Base-by-base conservation (phyloP, 2,888 invertebrate species). In the Melieria picta region DNA sequence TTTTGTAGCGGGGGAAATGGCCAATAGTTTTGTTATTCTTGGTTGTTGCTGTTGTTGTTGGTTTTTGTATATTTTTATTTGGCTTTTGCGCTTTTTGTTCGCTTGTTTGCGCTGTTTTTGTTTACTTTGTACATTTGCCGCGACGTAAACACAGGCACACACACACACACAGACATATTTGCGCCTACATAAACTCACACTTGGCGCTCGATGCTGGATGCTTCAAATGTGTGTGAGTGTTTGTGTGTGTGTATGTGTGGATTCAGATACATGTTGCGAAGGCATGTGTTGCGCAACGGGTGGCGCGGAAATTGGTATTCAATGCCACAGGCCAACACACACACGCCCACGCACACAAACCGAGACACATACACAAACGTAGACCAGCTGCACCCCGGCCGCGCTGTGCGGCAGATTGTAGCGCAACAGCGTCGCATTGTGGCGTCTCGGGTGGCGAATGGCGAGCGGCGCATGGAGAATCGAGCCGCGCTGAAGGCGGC, bases 381-480 rank as follows among this genome's bases (percentile, higher is more conserved):
- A 42, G 13, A 67, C 45, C n/a, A 55, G 42, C 50, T 9, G 64
- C 52, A 64, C 52, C 48, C 30, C 62, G 62, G 30, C 30, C 30
- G 30, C 30, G 30, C 2, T 30, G 30, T 30, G 30, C 30, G 30
- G 30, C 3, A 30, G 30, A 30, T 30, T 30, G 30, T 30, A 30
- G 30, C 30, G 2, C 30, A 30, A 30, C 30, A 30, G 30, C 30
- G 30, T 30, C 30, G 30, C 30, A 30, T 30, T 30, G 30, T 30
- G 30, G 2, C 30, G 3, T 30, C 30, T 30, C 30, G 30, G 30
- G 30, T 30, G 30, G 30, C 30, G 30, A 30, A 30, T 30, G 30
- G 30, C 30, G 30, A 30, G 30, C 30, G 30, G 30, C 30, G 30
- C 30, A 30, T 30, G 3, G 30, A 30, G 30, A 30, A 30, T 30